phyloP scores from a whole-genome alignment of 2,797 vertebrate genomes.

The Cygnus olor region DNA sequence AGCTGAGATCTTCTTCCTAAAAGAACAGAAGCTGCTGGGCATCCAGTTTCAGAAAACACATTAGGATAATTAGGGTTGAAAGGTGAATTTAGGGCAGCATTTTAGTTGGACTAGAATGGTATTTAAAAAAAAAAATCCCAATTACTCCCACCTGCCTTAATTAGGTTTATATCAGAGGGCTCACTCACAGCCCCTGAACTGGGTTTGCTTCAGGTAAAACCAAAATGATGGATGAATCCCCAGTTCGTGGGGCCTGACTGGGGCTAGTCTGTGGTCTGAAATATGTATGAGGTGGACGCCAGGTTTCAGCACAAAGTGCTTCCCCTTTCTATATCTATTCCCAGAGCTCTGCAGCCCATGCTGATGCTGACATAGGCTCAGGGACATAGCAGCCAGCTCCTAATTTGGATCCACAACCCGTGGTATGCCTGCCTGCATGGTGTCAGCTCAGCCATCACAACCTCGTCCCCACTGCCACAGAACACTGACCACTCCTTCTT shows the following conservation, averaged over 20 bases:
- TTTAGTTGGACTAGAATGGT: background rate
- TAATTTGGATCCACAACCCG: background rate
- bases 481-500: background rate
- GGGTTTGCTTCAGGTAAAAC: background rate
- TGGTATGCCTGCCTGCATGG: background rate
- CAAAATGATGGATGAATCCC: background rate
- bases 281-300: background rate
- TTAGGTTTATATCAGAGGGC: background rate
- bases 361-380: background rate
- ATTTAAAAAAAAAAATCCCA: background rate
- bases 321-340: background rate
- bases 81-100: background rate
- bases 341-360: background rate
- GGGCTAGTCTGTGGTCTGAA: background rate
- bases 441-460: background rate
- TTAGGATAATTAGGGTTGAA: background rate
- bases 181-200: background rate
- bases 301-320: background rate
- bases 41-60: background rate
- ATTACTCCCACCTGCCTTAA: background rate
- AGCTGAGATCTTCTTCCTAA: background rate
- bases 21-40: fast-evolving
- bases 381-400: background rate
- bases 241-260: background rate
- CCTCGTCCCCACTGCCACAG: background rate